Evolutionary conservation across 2,888 invertebrate genomes (phyloP), one percentile per base, ranked within the genome.

Genomic region (Acanthosepion pharaonis): DNA sequence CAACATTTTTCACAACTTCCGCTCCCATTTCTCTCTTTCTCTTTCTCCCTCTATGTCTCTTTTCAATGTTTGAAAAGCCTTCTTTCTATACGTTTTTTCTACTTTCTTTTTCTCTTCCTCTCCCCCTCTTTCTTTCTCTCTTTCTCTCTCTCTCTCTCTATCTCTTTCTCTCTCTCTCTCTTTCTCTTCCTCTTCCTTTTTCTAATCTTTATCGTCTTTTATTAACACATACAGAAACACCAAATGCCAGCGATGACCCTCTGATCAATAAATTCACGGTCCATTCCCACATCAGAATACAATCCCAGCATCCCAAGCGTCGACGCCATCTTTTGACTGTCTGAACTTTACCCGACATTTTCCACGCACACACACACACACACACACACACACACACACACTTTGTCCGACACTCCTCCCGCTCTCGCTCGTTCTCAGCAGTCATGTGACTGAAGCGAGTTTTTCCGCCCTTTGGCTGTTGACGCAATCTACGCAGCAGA

Each of bases 331-430:
- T 78, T 78, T 78, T 78, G 78, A 9, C 78, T 33, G n/a, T 78
- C n/a, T 78, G 78, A 78, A 78, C 78, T 78, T 78, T 78, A 78
- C n/a, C 78, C 59, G 59, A 59, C 59, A 59, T 59, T 78, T n/a
- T 78, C 78, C 15, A n/a, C n/a, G n/a, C 78, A 78, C 28, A n/a
- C 78, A 25, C 64, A 64, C 64, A 78, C 64, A 53, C 53, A 28
- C 28, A 28, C 28, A 78, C 28, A n/a, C 78, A 64, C 23, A 64
- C 64, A 64, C 64, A 64, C 64, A 78, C 78, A 18, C 11, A 53
- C 18, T 55, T n/a, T 78, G 78, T 9, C 28, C 25, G 28, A 28
- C n/a, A 9, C 78, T 28, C n/a, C 78, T 28, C 78, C 25, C 78
- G n/a, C 6, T 78, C 55, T 78, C 28, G 28, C 28, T 78, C 28